phyloP scores from a whole-genome alignment of 2,113 vertebrate genomes.

The Anthoscopus minutus region DNA sequence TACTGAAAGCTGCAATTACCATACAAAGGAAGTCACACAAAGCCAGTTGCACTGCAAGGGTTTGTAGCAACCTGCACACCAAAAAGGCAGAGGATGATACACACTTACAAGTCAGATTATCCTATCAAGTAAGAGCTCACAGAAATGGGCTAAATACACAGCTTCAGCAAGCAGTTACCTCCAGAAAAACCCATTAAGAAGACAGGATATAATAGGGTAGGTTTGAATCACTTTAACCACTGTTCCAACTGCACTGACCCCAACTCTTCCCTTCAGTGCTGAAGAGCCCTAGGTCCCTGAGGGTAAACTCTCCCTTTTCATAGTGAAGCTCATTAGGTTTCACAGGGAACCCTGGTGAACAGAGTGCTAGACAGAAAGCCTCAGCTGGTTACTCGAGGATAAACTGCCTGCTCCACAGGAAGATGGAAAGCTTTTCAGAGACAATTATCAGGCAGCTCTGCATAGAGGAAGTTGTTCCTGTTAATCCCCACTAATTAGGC shows the following conservation, averaged over 20 bases:
- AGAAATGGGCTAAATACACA: neutral
- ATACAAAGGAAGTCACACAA: constrained; percentile 8
- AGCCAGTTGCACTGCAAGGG: neutral
- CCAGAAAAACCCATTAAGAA: neutral
- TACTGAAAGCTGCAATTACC: neutral
- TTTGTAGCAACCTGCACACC: neutral
- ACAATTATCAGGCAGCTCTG: neutral
- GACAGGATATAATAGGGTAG: neutral
- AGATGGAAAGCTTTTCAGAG: neutral
- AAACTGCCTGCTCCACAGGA: neutral
- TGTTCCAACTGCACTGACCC: neutral
- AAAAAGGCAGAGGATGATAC: neutral
- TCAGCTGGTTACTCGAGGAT: neutral
- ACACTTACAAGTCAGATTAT: neutral
- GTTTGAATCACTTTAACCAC: neutral
- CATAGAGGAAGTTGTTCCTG: neutral
- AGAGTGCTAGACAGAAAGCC: neutral
- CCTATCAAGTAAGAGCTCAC: neutral
- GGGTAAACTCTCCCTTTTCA: neutral
- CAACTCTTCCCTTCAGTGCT: neutral
- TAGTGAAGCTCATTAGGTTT: neutral
- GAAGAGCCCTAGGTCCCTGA: neutral
- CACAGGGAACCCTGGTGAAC: neutral
- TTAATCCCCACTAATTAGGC: neutral
- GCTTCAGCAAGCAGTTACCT: neutral